Percentiles rank a stretch among this genome's conserved stretches.
Conservation (phyloP, 2,888 invertebrate genomes). For the Pegoplata infirma region DNA sequence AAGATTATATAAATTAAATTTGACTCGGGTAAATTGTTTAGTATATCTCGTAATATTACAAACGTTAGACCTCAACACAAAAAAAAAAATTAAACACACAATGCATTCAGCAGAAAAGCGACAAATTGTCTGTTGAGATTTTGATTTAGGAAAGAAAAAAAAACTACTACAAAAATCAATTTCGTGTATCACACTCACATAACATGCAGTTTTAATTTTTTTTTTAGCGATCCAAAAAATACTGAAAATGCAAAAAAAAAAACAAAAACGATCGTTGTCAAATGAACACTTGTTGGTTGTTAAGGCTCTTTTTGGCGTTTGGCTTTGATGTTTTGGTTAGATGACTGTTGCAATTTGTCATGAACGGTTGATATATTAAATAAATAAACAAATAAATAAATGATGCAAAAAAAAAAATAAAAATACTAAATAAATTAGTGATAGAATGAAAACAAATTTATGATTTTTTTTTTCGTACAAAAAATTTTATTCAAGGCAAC, state of each 20-base stretch:
- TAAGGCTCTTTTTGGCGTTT: constrained; percentile 20
- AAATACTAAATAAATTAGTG: constrained; percentile 26
- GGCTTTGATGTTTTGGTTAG: constrained; percentile 24
- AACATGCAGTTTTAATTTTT: constrained; percentile 17
- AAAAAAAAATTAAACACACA: too few species aligned
- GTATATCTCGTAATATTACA: not conserved
- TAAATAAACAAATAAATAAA: constrained; percentile 27
- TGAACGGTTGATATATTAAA: constrained; percentile 39
- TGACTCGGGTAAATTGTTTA: too few species aligned
- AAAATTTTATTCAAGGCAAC: not conserved
- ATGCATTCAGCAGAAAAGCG: constrained; percentile 22
- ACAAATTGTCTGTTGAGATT: constrained; percentile 51
- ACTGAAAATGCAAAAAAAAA: too few species aligned
- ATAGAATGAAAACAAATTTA: constrained; percentile 13
- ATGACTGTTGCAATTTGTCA: constrained; percentile 47
- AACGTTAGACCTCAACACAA: constrained; percentile 4
- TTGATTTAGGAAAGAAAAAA: not conserved
- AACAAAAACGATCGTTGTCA: constrained; percentile 16
- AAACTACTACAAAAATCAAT: constrained; percentile 6
- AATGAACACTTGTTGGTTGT: constrained; percentile 44
- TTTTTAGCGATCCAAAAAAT: not conserved
- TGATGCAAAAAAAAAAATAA: too few species aligned
- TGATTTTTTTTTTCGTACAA: too few species aligned
- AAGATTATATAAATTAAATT: too few species aligned
- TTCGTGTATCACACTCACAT: constrained; percentile 2